A percentile compares a stretch with the other conserved stretches of the same genome.
phyloP scores from a whole-genome alignment of 2,797 vertebrate species.

The Brachyalestes nurse region DNA sequence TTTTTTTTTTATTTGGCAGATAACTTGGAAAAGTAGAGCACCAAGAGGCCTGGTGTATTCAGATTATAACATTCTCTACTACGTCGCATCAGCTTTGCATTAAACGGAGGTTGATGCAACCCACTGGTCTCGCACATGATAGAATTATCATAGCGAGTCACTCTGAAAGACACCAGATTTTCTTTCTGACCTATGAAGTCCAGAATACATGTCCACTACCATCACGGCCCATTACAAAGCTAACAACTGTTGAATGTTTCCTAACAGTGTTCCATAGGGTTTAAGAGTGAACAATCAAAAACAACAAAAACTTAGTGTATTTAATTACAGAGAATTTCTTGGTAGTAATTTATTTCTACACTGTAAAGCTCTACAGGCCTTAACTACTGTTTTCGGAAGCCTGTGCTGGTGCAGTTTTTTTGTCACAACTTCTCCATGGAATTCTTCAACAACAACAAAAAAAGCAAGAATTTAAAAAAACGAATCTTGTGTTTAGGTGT shows the following conservation, averaged over 20 bases:
- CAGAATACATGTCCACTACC: not conserved
- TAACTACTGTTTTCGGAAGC: conserved; percentile 71
- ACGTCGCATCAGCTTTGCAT: not conserved
- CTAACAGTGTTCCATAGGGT: conserved; percentile 44
- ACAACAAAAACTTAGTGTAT: not conserved
- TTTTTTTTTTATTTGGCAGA: conserved; percentile 13
- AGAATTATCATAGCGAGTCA: not conserved
- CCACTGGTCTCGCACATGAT: conserved; percentile 7
- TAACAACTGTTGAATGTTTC: conserved; percentile 17
- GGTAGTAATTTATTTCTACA: conserved; percentile 69
- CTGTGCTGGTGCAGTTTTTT: conserved; percentile 67
- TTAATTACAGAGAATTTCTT: conserved; percentile 48
- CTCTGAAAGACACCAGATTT: not conserved
- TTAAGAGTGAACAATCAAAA: conserved; percentile 1
- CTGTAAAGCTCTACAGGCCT: conserved; percentile 75
- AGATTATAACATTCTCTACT: not conserved
- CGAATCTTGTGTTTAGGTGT: conserved; percentile 81
- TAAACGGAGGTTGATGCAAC: not conserved
- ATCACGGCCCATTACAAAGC: not conserved
- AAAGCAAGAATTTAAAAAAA: conserved; percentile 51
- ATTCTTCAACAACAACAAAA: conserved; percentile 32
- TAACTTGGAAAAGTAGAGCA: not conserved
- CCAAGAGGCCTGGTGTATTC: not conserved
- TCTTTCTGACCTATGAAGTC: conserved; percentile 22
- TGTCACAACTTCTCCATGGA: conserved; percentile 19